Evolutionary conservation across 2,888 invertebrate species (phyloP), one percentile per base, ranked within the genome.

Genomic region (Allolobophora icterica): DNA sequence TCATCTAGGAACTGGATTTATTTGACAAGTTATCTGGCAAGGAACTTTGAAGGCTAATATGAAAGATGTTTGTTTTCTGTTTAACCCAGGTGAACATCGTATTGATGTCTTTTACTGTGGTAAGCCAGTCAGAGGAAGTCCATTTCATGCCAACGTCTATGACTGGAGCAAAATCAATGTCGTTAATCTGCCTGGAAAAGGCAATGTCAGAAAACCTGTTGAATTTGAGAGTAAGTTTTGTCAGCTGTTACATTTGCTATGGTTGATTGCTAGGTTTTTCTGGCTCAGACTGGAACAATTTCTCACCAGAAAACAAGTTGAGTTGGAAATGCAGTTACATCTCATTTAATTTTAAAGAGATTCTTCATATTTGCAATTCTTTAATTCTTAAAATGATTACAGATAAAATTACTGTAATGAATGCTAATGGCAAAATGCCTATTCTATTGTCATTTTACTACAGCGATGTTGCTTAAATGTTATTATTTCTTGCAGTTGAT

Each of bases 161-260:
- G 98, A 99, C 96, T 93, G 94, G 58, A 93, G 93, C 38, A 92
- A 94, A 83, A 97, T 99, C 94, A 96, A 97, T 95, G 98, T 99
- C 91, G 97, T 97, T 94, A 97, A 99, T 93, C 97, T 98, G 94
- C 98, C 98, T 2, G 97, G 97, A n/a, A 92, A 91, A 19, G 93
- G 93, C 34, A 90, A 93, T 19, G 96, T 99, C 91, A 98, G 98
- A 93, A 97, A 97, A 95, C 98, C 98, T 91, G 98, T 99, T 90
- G 98, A 98, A 95, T 99, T 99, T 96, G 98, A 98, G 96, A 99
- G 98, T 98, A 96, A 96, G 97, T 94, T 30, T 24, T 33, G 33
- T 38, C 89, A 35, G 71, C n/a, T n/a, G 52, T 17, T 4, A 3
- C n/a, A n/a, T 71, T 71, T 71, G n/a, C n/a, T 71, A n/a, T 30